Evolutionary conservation across 2,113 vertebrate species (phyloP), one percentile per base, ranked within the genome.

Genomic region (Tetrao urogallus): DNA sequence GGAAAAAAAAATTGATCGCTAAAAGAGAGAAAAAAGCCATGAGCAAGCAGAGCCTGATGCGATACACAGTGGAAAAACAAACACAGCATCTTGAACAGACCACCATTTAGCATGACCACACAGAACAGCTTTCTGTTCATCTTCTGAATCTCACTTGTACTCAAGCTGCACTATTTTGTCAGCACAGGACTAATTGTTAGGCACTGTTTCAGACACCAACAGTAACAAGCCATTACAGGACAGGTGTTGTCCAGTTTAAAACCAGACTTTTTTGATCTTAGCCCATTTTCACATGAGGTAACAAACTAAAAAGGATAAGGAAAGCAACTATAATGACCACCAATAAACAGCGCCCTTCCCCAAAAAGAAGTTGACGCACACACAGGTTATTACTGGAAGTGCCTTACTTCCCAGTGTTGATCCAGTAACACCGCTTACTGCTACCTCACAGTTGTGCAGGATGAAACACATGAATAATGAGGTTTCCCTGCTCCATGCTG

Each of bases 21-120:
- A 43, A 27, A 22, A 0, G 1, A 12, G 71, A 16, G 24, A 38
- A 58, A 38, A 54, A n/a, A 22, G 36, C 7, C 20, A 30, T 38
- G 18, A 84, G 12, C 19, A 36, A 16, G 19, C 1, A 24, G n/a
- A 43, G 6, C 22, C 50, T 13, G 27, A 9, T 7, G 48, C 4
- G 8, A 11, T 0, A 16, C 1, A 4, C 13, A 30, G 15, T 20
- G 8, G 17, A 20, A 12, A 1, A 43, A 1, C 27, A 60, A 72
- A 64, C 8, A 52, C 0, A 64, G 15, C 22, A 38, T 20, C 36
- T 57, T 40, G 61, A 70, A 58, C 24, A 45, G 18, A 30, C 11
- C 19, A 36, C n/a, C 34, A 6, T 6, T 75, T 11, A 82, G 32
- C 21, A 60, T 11, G 8, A 28, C 18, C 25, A 10, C 3, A 13